phyloP scores from a whole-genome alignment of 2,888 invertebrate genomes.

The Epinotia demarniana region DNA sequence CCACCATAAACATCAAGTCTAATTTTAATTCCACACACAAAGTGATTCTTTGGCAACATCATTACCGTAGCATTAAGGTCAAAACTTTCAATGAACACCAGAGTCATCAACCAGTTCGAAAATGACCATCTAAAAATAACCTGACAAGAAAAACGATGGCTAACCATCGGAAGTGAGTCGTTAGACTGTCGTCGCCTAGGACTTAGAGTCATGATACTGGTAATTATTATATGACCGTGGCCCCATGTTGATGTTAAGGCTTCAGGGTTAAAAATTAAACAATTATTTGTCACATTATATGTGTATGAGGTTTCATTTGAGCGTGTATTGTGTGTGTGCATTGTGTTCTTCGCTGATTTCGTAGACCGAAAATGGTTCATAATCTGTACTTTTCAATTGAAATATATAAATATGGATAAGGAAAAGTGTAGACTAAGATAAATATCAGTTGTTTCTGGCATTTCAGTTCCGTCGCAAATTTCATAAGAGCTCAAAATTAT shows the following conservation, averaged over 20 bases:
- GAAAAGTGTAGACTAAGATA: no score
- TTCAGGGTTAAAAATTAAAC: conserved; percentile 6
- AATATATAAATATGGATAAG: no score
- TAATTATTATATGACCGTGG: conserved; percentile 22
- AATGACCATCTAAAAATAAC: conserved; percentile 4
- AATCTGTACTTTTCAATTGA: no score
- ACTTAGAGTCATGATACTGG: conserved; percentile 11
- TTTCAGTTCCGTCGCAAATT: no score
- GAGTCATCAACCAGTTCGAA: background rate
- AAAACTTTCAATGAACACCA: conserved; percentile 8
- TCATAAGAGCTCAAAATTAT: no score
- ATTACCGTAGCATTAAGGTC: conserved; percentile 19
- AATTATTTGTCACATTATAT: conserved; percentile 1
- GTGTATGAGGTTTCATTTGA: no score
- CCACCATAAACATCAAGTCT: background rate
- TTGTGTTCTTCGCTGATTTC: background rate
- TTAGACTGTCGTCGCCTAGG: background rate
- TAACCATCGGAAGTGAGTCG: conserved; percentile 32
- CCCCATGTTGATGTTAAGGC: background rate
- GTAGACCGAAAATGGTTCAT: no score
- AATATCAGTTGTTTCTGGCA: no score
- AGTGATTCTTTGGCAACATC: background rate
- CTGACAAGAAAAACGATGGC: conserved; percentile 29
- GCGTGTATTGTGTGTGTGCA: background rate
- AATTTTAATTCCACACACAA: background rate